Evolutionary conservation across 2,113 vertebrate species (phyloP), one percentile per base, ranked within the genome.

Genomic region (Pungitius pungitius): DNA sequence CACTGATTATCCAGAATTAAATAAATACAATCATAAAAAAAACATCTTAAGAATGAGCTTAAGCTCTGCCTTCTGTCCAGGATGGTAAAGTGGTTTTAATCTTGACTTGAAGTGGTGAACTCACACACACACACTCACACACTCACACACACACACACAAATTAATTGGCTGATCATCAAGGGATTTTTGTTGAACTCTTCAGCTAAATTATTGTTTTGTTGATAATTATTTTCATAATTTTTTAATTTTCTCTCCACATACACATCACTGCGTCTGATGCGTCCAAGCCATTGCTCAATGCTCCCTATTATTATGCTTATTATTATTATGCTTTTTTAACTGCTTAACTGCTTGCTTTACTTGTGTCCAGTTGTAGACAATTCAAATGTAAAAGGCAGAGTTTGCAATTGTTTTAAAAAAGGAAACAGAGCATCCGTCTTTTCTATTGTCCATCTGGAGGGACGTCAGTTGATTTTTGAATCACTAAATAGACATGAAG

Each of bases 401-500:
- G 62, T 87, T 51, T 78, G 83, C 80, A 85, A 40, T 75, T 85
- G 84, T 80, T 86, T 85, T 75, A 71, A 83, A 72, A n/a, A 71
- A 14, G 33, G 82, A 88, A 87, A 77, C 66, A 75, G 61, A 88
- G 69, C 79, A 88, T 87, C 77, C 86, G 83, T 89, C 84, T 80
- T 92, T 88, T 86, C 78, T 78, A 90, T 92, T 89, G 87, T 89
- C 80, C 80, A 20, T 85, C 69, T 64, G 82, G 62, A 66, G 66
- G 86, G 85, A 86, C 74, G 69, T 78, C 69, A 56, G 89, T 92
- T 81, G 86, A 90, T 89, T 80, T n/a, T 84, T 75, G 87, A 78
- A 90, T 89, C 81, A 87, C 90, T 89, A 80, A 75, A 76, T 88
- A 84, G 88, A 90, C 89, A 80, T 83, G 74, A 85, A 39, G 73